Base-by-base conservation (phyloP, 2,888 invertebrate genomes). In the Rhimphoctona megacephalus region DNA sequence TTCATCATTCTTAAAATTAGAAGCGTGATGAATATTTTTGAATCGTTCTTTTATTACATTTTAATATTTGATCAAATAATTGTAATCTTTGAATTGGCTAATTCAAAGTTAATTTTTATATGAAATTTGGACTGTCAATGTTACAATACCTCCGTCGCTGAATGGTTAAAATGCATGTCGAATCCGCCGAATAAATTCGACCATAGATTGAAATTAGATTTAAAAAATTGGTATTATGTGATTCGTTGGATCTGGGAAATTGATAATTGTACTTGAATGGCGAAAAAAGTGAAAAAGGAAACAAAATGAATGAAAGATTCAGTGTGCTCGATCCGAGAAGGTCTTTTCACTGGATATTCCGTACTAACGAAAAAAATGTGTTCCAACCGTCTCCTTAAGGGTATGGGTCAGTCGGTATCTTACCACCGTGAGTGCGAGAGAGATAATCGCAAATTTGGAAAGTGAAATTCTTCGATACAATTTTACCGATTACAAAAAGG, bases 341-440 rank as follows among this genome's bases (percentile, higher is more conserved):
- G 54, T 79, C 49, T 69, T 74, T 25, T 81, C 25, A 78, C 69
- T 54, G 70, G 52, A 70, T 82, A 74, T 77, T 64, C 64, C 52
- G 76, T 72, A 54, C 79, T 82, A 69, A 77, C 72, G 61, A 70
- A 72, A 33, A 76, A 57, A 67, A 9, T 19, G 64, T 84, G 81
- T 64, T 79, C 61, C 61, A 66, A 70, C 39, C 64, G 30, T 46
- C n/a, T 76, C 54, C 25, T 70, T 54, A 69, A n/a, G n/a, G n/a
- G n/a, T n/a, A n/a, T n/a, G n/a, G n/a, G n/a, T n/a, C n/a, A n/a
- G n/a, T n/a, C n/a, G n/a, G n/a, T n/a, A n/a, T n/a, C n/a, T n/a
- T n/a, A n/a, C n/a, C n/a, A n/a, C n/a, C n/a, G n/a, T n/a, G n/a
- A n/a, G n/a, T n/a, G n/a, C n/a, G n/a, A n/a, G n/a, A n/a, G n/a